These are phyloP conservation scores for Corvus cornix DNA, from an alignment of 2,113 vertebrate species.

Conservation along the genomic window DNA sequence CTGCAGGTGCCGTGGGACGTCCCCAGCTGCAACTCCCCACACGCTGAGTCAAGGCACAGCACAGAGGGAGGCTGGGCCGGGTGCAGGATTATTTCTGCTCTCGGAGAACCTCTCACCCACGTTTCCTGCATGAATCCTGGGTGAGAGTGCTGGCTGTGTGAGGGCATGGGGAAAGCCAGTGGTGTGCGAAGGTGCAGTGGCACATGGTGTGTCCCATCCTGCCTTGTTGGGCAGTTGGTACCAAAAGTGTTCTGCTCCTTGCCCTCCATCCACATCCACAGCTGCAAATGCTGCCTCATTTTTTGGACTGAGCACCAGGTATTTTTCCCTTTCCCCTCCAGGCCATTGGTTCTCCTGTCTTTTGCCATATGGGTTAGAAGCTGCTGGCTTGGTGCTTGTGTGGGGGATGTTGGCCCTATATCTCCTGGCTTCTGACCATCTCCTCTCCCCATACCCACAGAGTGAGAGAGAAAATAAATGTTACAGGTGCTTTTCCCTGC, in stretches of 20 bases:
- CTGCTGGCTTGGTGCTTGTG: not conserved
- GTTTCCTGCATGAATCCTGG: not conserved
- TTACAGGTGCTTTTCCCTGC: not conserved
- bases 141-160: accelerated
- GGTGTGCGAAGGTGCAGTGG: not conserved
- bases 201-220: accelerated
- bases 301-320: not conserved
- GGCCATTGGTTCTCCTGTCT: not conserved
- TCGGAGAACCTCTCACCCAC: conserved; percentile 21
- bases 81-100: not conserved
- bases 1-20: conserved; percentile 1
- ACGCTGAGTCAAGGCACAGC: conserved; percentile 1
- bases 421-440: not conserved
- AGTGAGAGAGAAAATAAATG: not conserved
- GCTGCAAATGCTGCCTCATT: not conserved
- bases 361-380: not conserved
- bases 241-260: not conserved
- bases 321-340: not conserved
- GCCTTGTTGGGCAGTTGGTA: not conserved
- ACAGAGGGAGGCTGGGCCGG: not conserved
- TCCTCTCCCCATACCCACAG: not conserved
- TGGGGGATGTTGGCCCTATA: not conserved
- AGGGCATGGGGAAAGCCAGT: not conserved
- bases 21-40: not conserved
- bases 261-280: not conserved